phyloP scores from a whole-genome alignment of 2,888 invertebrate genomes.

The Clitarchus hookeri region DNA sequence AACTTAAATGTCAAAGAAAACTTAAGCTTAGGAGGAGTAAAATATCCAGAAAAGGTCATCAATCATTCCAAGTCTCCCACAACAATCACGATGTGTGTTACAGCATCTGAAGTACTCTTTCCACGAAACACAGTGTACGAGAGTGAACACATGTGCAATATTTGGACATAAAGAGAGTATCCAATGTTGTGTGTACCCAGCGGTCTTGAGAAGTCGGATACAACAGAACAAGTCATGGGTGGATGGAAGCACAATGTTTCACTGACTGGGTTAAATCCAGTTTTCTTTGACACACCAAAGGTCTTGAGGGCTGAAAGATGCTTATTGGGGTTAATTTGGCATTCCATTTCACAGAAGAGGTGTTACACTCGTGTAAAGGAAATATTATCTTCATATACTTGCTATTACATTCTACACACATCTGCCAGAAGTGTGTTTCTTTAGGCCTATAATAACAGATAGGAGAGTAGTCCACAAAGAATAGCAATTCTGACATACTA shows the following conservation, averaged over 20 bases:
- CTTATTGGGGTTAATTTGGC: constrained; percentile 50
- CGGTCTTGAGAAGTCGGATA: constrained; percentile 35
- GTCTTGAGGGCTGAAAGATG: constrained; percentile 44
- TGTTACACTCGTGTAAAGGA: constrained; percentile 46
- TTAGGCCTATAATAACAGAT: too few relatives aligned
- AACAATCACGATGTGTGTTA: background rate
- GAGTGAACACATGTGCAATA: background rate
- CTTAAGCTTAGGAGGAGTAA: background rate
- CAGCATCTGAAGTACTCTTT: background rate
- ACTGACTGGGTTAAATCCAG: constrained; percentile 48
- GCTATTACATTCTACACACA: too few relatives aligned
- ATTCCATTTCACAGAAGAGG: constrained; percentile 44
- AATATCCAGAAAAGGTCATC: background rate
- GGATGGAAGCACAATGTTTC: constrained; percentile 49
- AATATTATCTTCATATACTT: constrained; percentile 30
- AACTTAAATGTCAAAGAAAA: too few relatives aligned
- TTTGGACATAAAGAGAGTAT: too few relatives aligned
- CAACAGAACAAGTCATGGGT: constrained; percentile 46
- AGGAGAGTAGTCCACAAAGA: too few relatives aligned
- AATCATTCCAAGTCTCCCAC: background rate
- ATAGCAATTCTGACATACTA: too few relatives aligned
- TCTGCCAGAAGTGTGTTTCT: too few relatives aligned
- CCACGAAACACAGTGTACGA: background rate
- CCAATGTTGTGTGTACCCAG: background rate
- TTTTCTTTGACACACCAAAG: constrained; percentile 43